Evolutionary conservation across 2,888 invertebrate genomes (phyloP), one percentile per base, ranked within the genome.

Genomic region (Platerodrilus igneus): DNA sequence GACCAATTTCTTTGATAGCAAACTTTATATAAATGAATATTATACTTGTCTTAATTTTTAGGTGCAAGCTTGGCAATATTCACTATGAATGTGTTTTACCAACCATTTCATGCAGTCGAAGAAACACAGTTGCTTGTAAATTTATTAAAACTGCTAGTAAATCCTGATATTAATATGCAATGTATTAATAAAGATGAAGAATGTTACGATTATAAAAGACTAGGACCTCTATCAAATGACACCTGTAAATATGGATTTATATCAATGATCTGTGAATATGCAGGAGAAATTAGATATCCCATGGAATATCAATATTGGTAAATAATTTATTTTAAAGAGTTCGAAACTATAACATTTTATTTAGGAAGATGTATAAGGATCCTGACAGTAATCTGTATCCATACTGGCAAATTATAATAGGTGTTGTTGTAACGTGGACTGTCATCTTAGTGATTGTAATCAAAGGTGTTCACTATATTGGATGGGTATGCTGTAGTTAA

Each of bases 51-150:
- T 9, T 28, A 21, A 30, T 37, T 46, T 46, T 32, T 23, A 50
- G 52, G 53, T 5, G 42, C 47, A 20, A 45, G 48, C 17, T 35
- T 50, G 3, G 21, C 41, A 25, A 32, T 52, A 10, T 41, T 52
- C 27, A 3, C 50, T 14, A 25, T 48, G 27, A 52, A 54, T 33
- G 28, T 47, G 3, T 21, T 41, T 10, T 48, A 49, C 23, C 27
- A 47, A 9, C 50, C 50, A 2, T 3, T 48, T 8, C 39, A 39
- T 3, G 30, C 39, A 14, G 37, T 40, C 1, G 31, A 11, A 37
- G 10, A 43, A 28, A 44, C 46, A 9, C 20, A 43, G 9, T 39
- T 45, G 23, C 33, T 52, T 6, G 49, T 48, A 18, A 45, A 37
- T 13, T 40, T 44, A 11, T 33, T 52, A 37, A 45, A 45, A 21